phyloP scores from a whole-genome alignment of 2,797 vertebrate species.

The Tamandua tetradactyla region DNA sequence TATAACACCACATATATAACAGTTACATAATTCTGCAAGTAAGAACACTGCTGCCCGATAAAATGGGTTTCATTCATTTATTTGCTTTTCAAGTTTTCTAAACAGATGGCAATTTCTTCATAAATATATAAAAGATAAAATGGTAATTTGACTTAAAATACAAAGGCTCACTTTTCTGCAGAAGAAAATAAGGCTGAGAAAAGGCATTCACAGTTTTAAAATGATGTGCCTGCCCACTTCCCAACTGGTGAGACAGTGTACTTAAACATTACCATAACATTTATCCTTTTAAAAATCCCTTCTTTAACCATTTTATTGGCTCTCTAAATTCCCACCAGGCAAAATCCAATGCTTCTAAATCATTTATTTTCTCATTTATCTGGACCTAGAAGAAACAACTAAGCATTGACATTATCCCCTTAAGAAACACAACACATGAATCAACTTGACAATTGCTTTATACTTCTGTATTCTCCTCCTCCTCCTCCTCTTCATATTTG shows the following conservation, averaged over 20 bases:
- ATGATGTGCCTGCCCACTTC: neutral
- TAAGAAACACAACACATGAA: conserved; percentile 60
- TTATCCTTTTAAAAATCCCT: conserved; percentile 38
- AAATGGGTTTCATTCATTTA: neutral
- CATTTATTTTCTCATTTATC: conserved; percentile 70
- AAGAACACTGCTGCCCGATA: neutral
- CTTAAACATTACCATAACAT: conserved; percentile 6
- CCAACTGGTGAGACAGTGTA: neutral
- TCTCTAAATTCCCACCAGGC: conserved; percentile 37
- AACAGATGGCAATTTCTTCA: conserved; percentile 11
- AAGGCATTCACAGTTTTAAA: neutral
- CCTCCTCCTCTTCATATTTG: neutral
- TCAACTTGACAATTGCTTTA: conserved; percentile 55
- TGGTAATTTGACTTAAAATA: neutral
- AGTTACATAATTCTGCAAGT: neutral
- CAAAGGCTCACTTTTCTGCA: neutral
- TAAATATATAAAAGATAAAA: conserved; percentile 45
- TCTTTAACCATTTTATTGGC: conserved; percentile 29
- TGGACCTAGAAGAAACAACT: conserved; percentile 54
- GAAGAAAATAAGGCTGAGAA: conserved; percentile 13
- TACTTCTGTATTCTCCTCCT: neutral
- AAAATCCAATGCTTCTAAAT: conserved; percentile 67
- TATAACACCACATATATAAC: neutral
- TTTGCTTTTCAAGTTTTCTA: conserved; percentile 45
- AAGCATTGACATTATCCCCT: conserved; percentile 16